Evolutionary conservation across 1,140 invertebrate species (phyloP).

Genomic region (Heliconius himera): DNA sequence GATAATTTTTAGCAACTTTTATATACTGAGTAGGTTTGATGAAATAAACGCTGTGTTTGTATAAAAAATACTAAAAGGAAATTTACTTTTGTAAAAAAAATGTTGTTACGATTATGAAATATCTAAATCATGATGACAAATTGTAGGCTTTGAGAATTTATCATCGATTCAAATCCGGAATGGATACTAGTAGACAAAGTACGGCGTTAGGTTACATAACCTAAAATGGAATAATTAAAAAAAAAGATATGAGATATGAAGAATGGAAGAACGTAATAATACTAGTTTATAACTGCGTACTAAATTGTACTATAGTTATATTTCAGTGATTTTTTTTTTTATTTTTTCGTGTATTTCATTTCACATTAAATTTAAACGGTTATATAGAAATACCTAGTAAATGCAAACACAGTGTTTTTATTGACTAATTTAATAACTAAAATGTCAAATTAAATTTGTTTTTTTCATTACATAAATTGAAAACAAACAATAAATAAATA

Average conservation of each 20-base stretch:
- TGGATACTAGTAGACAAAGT: not conserved
- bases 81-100: not conserved
- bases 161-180: not conserved
- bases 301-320: too few species aligned
- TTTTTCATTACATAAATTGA: too few species aligned
- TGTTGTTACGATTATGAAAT: not conserved
- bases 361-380: too few species aligned
- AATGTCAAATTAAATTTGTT: not conserved
- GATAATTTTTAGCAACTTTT: constrained; percentile 59
- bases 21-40: constrained; percentile 48
- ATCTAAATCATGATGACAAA: not conserved
- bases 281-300: too few species aligned
- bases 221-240: not conserved
- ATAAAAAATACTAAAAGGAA: not conserved
- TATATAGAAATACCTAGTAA: not conserved
- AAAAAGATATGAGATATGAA: not conserved
- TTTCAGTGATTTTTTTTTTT: too few species aligned
- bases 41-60: constrained; percentile 44
- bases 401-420: not conserved
- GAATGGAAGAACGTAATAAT: too few species aligned
- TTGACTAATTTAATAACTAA: too few species aligned
- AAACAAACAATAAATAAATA: too few species aligned
- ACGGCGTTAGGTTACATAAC: not conserved
- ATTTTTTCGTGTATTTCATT: too few species aligned
- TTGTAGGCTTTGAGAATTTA: not conserved